Conservation (phyloP, 2,113 vertebrate genomes). For the Hylia prasina region DNA sequence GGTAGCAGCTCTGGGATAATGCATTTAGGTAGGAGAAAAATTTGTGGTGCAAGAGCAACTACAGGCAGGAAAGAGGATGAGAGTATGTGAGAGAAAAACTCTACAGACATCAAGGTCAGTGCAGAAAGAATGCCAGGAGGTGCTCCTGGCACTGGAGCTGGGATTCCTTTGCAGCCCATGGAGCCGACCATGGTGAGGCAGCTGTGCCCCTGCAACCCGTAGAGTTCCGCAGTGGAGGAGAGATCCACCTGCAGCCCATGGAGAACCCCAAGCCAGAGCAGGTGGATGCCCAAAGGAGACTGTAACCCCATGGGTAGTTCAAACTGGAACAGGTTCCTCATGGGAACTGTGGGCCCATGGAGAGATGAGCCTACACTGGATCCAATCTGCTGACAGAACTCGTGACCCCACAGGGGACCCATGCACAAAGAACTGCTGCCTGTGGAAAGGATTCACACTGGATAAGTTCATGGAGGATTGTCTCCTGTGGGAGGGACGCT, state of each 20-base stretch:
- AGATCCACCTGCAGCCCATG: neutral
- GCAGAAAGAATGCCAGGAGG: neutral
- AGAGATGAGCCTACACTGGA: neutral
- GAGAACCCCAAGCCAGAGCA: neutral
- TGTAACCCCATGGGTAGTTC: neutral
- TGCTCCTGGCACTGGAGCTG: neutral
- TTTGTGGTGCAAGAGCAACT: neutral
- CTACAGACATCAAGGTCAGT: neutral
- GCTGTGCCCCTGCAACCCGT: neutral
- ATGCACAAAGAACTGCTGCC: neutral
- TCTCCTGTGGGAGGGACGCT: neutral
- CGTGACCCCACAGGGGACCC: rapidly evolving
- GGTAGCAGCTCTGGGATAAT: too few species aligned
- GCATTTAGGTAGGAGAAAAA: neutral
- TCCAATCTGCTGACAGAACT: neutral
- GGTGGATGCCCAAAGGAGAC: neutral
- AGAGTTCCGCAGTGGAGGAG: neutral
- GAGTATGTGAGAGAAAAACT: neutral
- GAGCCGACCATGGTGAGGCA: neutral
- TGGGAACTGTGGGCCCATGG: neutral
- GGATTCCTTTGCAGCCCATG: neutral
- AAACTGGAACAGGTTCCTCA: neutral
- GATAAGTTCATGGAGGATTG: neutral
- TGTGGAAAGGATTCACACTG: neutral
- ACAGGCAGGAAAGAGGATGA: neutral